Evolutionary conservation across 2,888 invertebrate genomes (phyloP), one percentile per base, ranked within the genome.

Genomic region (Dyspetes luteomarginatus): DNA sequence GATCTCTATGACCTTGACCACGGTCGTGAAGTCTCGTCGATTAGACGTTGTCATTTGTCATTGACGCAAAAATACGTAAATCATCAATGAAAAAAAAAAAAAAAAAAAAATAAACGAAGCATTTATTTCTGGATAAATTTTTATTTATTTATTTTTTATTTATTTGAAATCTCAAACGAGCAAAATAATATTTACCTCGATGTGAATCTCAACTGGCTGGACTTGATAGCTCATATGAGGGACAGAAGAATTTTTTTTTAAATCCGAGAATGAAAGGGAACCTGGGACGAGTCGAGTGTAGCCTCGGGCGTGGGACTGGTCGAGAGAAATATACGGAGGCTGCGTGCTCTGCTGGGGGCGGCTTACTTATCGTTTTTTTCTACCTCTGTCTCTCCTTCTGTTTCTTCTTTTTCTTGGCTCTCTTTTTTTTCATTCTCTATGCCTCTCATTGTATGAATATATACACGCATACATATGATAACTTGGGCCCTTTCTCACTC

Each of bases 271-370:
- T n/a, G 41, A 30, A 72, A 67, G 85, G 86, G 90, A 90, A 90
- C 90, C 89, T 83, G 78, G 48, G 85, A 62, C 56, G 88, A 90
- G 89, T 82, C 58, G 83, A 90, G 86, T 83, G 84, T 90, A 74
- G 75, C 76, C 64, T 62, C 69, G 67, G 69, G 82, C 83, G 83
- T 84, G 89, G 89, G 91, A 91, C 88, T 88, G 85, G 85, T 83
- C 85, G 85, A 83, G 83, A 56, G 84, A 83, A 82, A 15, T 55
- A 55, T 78, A 75, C 87, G 85, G 89, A 90, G 88, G 89, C 87
- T 90, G 90, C 86, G 84, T 86, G 86, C 91, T 91, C 92, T 91
- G 92, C 92, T 91, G 91, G 91, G 91, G 91, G 91, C 91, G 90
- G 88, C 91, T 89, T 87, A 82, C 86, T 88, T 87, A 86, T 89